Evolutionary conservation across 2,797 vertebrate genomes (phyloP), one percentile per base, ranked within the genome.

Genomic region (Pagetopsis macropterus): DNA sequence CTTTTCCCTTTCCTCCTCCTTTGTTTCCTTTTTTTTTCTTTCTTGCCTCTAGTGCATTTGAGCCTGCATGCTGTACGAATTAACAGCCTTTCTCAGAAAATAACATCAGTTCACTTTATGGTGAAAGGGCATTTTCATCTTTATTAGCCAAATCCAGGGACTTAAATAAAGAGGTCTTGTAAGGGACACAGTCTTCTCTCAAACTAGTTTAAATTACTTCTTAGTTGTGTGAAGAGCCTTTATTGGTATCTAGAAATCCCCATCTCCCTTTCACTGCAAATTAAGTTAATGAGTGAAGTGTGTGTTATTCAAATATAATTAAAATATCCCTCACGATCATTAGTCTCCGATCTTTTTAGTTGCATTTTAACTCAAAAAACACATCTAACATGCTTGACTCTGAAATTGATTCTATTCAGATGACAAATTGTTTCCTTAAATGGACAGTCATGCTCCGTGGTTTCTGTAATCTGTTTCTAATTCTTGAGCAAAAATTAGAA

Each of bases 41-140:
- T 86, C 65, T 64, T 70, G 79, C 84, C 89, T 87, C 70, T 70
- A 71, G 84, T 86, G 85, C 62, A 82, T 92, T 84, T 46, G 46
- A 82, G 80, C 77, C 65, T 79, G 70, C 87, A 83, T 74, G 72
- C 82, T 76, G 64, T 79, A 73, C 83, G 78, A 90, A 86, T 87
- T 83, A 44, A 68, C 45, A 66, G 80, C 72, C 79, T 86, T 89
- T 84, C 70, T 82, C 72, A 76, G 78, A 87, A 91, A 91, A 88
- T 84, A 78, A 90, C 86, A 87, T 86, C 84, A 85, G 88, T 94
- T 93, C 90, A 90, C 90, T 91, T 87, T 80, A 78, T 89, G 92
- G 88, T 90, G 90, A 92, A 91, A 91, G 87, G 86, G 88, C 86
- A 86, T 94, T 93, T 91, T 86, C 71, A 73, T 85, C 87, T 86